Evolutionary conservation across 2,113 vertebrate species (phyloP).

Genomic region (Pachypanchax playfairii): DNA sequence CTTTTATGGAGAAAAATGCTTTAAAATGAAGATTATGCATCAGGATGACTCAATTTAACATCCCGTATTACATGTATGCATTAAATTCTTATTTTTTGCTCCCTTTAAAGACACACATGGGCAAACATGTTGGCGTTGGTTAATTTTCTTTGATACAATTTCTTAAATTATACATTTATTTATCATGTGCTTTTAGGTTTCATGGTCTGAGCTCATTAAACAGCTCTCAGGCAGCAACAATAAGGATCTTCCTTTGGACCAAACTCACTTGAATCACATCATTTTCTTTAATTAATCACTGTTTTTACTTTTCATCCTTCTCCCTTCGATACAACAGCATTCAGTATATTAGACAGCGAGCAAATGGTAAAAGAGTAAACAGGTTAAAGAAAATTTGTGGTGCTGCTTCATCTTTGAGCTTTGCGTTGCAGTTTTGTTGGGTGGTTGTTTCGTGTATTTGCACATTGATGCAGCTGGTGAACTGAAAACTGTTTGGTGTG

Average conservation of each 20-base stretch:
- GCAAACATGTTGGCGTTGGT: slow-evolving; percentile 2
- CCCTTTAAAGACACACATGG: background rate
- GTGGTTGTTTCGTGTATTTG: slow-evolving; percentile 31
- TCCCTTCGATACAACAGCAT: background rate
- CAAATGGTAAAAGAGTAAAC: background rate
- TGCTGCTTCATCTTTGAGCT: slow-evolving; percentile 41
- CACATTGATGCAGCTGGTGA: slow-evolving; percentile 33
- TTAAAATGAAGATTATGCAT: slow-evolving; percentile 46
- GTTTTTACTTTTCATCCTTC: background rate
- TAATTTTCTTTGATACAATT: slow-evolving; percentile 1
- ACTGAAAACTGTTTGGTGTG: slow-evolving; percentile 19
- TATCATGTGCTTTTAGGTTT: background rate
- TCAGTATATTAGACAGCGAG: slow-evolving; percentile 11
- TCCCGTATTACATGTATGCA: slow-evolving; percentile 12
- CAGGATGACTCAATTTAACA: slow-evolving; percentile 15
- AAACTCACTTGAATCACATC: background rate
- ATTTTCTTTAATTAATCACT: background rate
- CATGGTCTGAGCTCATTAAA: background rate
- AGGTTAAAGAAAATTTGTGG: slow-evolving; percentile 22
- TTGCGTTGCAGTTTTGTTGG: slow-evolving; percentile 26
- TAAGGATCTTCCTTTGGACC: slow-evolving; percentile 1
- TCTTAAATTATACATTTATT: background rate
- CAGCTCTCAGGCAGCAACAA: slow-evolving; percentile 4
- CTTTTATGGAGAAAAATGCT: slow-evolving; percentile 17
- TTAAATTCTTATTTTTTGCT: background rate